Base-by-base conservation (phyloP, 2,797 vertebrate species). In the Anguilla marmorata region DNA sequence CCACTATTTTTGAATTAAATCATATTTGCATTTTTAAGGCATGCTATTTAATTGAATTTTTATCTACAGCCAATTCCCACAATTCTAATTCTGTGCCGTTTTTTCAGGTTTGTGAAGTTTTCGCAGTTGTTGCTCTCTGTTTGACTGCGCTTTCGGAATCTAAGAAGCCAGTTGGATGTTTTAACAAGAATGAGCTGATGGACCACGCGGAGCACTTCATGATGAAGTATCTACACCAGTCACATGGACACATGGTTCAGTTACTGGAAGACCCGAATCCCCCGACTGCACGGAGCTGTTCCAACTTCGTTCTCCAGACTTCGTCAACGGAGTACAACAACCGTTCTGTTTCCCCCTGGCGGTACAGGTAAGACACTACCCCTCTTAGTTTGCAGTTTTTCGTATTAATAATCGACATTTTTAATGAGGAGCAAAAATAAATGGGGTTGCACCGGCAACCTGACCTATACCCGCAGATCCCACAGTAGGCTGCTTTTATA, bases 281-380 rank as follows among this genome's bases (percentile, higher is more conserved):
- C 56, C 0, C 14, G 87, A 0, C 1, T 9, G 16, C 16, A 0
- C 45, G 37, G 85, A 9, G 0, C 0, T 24, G 48, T 2, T 86
- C 93, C 0, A 0, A 66, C 0, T 88, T 92, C 24, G 84, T 27
- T 1, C 58, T 85, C 0, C 88, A 88, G 24, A 0, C 89, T 0
- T 56, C 84, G 0, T 2, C 90, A n/a, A 88, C 8, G 6, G 91
- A 92, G 0, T 1, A 86, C n/a, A 90, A 90, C 2, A 86, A 91
- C 37, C 94, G 96, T 27, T 95, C 97, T 87, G 91, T 97, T 88
- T 95, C 97, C 0, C 97, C 96, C 0, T 97, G 97, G 97, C 89
- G 12, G 1, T 96, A 96, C 93, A 93, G 92, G 97, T 97, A 90
- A 91, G 93, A 0, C 41, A 48, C 19, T 21, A 24, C 50, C 24